Conservation (phyloP, 2,888 invertebrate species). For the Odontocolon sp. region DNA sequence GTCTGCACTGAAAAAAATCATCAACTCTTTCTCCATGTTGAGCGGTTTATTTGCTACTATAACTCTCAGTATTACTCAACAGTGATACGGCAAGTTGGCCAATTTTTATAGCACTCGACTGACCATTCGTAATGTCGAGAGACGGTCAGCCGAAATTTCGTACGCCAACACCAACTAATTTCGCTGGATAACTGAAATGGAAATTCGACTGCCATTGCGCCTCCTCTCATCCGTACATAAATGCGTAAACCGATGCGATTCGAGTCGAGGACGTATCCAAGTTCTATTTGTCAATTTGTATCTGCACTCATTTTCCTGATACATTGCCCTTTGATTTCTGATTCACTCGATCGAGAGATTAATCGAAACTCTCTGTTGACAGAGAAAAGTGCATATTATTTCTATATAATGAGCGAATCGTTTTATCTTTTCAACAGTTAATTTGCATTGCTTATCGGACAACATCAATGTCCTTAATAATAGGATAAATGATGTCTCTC, state of each 20-base stretch:
- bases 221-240: not conserved
- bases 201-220: constrained; percentile 35
- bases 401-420: no score
- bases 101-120: constrained; percentile 35
- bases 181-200: no score
- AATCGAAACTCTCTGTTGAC: constrained; percentile 19
- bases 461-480: no score
- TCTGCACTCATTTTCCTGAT: not conserved
- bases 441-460: no score
- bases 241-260: not conserved
- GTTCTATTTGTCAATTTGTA: constrained; percentile 23
- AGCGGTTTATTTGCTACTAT: constrained; percentile 19
- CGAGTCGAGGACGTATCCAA: not conserved
- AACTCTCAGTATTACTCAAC: no score
- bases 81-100: constrained; percentile 18
- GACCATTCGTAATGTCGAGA: not conserved
- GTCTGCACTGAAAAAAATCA: not conserved
- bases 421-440: no score
- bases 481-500: no score
- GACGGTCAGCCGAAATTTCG: not conserved
- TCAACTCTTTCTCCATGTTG: constrained; percentile 31
- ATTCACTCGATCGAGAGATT: constrained; percentile 25
- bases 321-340: constrained; percentile 20
- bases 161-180: constrained; percentile 13
- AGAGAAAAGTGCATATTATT: not conserved